These are phyloP conservation scores for Orchestia grillus DNA, from an alignment of 1,140 invertebrate species.

Conservation along the genomic window DNA sequence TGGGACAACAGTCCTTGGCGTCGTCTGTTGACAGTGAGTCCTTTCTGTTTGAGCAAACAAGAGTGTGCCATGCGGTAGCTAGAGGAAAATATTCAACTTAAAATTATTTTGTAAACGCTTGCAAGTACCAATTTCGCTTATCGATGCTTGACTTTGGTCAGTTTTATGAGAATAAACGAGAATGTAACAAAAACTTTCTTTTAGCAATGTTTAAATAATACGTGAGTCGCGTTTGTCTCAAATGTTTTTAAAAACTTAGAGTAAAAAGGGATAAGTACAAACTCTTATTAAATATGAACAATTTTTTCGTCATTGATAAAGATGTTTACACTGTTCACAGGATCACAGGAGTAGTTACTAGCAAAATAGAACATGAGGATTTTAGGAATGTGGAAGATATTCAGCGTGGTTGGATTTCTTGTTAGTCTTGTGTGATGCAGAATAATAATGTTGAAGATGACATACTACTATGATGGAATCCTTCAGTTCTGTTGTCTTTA, in stretches of 20 bases:
- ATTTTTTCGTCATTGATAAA: not conserved
- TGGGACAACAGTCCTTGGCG: not conserved
- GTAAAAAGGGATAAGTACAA: no score
- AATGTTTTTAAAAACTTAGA: no score
- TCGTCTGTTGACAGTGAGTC: not conserved
- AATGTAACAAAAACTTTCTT: no score
- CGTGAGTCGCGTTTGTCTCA: no score
- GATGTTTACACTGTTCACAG: not conserved
- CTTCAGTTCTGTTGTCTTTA: not conserved
- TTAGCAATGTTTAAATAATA: no score
- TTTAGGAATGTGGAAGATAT: not conserved
- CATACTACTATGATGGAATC: not conserved
- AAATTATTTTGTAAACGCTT: no score
- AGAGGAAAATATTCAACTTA: no score
- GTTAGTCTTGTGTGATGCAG: not conserved
- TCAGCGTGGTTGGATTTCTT: not conserved
- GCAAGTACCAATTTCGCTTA: no score
- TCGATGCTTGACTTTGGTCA: no score
- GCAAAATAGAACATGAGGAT: not conserved
- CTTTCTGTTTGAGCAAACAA: not conserved
- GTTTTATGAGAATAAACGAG: no score
- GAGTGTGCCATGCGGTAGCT: no score
- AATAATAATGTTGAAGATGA: not conserved
- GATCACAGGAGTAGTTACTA: not conserved
- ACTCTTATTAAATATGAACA: no score